Conservation (phyloP, 2,113 vertebrate species). For the Phocoena phocoena region DNA sequence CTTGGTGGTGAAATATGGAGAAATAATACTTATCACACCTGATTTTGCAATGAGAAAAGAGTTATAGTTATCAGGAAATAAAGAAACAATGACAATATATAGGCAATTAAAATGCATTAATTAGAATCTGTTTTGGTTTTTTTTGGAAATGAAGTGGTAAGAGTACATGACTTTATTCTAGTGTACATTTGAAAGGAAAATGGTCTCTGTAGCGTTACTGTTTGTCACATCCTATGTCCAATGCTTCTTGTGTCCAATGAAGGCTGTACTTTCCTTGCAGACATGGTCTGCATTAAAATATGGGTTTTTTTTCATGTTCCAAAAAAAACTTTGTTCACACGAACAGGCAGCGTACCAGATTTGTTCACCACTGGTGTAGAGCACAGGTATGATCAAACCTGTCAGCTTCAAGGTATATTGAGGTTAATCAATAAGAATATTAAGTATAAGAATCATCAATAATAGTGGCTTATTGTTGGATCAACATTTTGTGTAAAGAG, state of each 20-base stretch:
- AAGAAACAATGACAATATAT: not conserved
- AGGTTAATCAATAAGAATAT: slow-evolving; percentile 35
- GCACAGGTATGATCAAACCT: not conserved
- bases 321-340: slow-evolving; percentile 8
- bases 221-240: no score
- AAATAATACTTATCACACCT: not conserved
- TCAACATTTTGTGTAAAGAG: slow-evolving; percentile 43
- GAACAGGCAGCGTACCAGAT: not conserved
- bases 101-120: not conserved
- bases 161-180: not conserved
- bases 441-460: not conserved
- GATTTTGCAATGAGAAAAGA: not conserved
- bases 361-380: not conserved
- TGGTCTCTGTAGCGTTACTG: rapidly evolving
- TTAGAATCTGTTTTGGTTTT: not conserved
- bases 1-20: not conserved
- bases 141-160: not conserved
- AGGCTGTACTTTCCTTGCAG: not conserved
- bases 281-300: not conserved
- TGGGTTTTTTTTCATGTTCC: not conserved
- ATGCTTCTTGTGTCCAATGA: rapidly evolving
- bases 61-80: not conserved
- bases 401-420: not conserved
- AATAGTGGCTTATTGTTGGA: not conserved
- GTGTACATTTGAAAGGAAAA: no score